Conservation (phyloP, 2,113 vertebrate genomes). For the Odocoileus hemionus region DNA sequence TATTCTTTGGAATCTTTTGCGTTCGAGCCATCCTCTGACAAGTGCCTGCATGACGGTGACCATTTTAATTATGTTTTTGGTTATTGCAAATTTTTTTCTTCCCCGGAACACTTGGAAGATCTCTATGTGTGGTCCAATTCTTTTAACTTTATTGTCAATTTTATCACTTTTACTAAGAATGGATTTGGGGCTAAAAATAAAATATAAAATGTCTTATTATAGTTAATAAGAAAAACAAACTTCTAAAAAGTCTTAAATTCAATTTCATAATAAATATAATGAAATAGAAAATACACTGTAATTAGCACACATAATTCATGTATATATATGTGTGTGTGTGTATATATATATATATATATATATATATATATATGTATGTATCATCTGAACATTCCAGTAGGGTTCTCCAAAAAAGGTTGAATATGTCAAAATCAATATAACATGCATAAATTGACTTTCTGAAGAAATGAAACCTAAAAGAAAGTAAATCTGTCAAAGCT, state of each 20-base stretch:
- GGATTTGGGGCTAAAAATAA: conserved; percentile 20
- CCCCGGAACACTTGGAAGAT: conserved; percentile 50
- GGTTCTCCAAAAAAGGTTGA: not conserved
- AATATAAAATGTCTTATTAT: not conserved
- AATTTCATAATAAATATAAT: not conserved
- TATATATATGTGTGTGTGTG: too few species aligned
- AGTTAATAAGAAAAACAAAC: not conserved
- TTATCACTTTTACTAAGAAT: not conserved
- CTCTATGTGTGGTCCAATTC: conserved; percentile 60
- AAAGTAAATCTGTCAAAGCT: not conserved
- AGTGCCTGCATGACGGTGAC: conserved; percentile 27
- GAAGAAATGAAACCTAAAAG: not conserved
- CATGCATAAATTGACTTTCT: not conserved
- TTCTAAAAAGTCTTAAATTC: not conserved
- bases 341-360: not conserved
- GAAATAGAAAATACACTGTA: not conserved
- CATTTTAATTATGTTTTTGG: conserved; percentile 10
- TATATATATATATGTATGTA: not conserved
- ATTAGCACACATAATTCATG: not conserved
- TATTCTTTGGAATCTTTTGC: conserved; percentile 15
- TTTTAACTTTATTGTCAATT: conserved; percentile 57
- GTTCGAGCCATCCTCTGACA: conserved; percentile 61
- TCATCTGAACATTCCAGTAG: not conserved
- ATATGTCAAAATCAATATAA: not conserved
- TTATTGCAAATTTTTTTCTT: not conserved